A percentile compares a stretch with the other conserved stretches of the same genome.
phyloP scores from a whole-genome alignment of 2,113 vertebrate species.

The Carollia perspicillata region DNA sequence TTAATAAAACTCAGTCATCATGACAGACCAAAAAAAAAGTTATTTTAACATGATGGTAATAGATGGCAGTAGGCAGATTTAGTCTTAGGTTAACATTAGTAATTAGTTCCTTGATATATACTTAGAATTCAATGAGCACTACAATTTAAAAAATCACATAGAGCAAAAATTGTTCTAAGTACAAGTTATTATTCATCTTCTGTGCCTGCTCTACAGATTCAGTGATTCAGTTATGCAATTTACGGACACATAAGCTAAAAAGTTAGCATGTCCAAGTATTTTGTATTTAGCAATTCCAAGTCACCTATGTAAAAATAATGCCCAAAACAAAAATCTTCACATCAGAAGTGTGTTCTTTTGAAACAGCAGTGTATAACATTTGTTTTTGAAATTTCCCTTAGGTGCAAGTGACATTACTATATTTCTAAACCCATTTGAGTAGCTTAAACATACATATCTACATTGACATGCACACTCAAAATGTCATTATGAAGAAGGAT shows the following conservation, averaged over 20 bases:
- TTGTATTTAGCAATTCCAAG: neutral
- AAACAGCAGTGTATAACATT: neutral
- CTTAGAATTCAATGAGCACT: neutral
- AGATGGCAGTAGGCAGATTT: neutral
- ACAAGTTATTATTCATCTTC: neutral
- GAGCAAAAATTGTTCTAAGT: neutral
- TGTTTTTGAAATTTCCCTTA: neutral
- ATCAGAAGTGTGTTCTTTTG: neutral
- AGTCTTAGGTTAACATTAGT: neutral
- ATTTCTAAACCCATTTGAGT: neutral
- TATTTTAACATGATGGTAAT: neutral
- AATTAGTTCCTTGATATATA: neutral
- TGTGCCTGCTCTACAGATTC: neutral
- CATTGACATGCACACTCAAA: neutral
- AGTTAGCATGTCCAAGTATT: neutral
- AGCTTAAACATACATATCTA: neutral
- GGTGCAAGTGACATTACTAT: neutral
- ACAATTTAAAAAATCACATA: neutral
- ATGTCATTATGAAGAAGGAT: neutral
- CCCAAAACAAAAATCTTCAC: neutral
- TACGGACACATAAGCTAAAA: neutral
- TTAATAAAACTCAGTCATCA: neutral
- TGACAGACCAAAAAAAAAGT: neutral
- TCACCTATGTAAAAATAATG: neutral
- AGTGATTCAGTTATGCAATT: neutral